Percentiles rank a stretch among this genome's conserved stretches.
These are phyloP conservation scores for Stomatorhinus walkeri DNA, from an alignment of 2,797 vertebrate genomes.

Conservation along the genomic window DNA sequence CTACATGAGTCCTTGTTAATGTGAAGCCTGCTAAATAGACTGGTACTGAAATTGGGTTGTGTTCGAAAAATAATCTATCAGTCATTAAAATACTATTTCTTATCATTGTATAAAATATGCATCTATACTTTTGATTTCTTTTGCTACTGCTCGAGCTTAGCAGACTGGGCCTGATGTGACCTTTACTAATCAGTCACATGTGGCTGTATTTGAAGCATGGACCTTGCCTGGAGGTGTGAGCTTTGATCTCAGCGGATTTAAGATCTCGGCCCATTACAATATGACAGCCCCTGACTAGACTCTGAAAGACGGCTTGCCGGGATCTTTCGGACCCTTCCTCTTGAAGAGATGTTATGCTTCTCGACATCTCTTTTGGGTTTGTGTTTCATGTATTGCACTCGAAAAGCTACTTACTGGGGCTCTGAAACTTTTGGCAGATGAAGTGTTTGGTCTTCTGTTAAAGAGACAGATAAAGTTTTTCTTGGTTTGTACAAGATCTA, in stretches of 20 bases:
- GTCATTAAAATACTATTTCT: background rate
- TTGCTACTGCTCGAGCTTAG: background rate
- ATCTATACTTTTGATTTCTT: background rate
- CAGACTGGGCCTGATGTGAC: background rate
- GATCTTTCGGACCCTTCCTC: background rate
- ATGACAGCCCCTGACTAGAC: background rate
- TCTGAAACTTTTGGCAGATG: background rate
- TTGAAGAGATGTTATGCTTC: background rate
- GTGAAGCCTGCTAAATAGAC: background rate
- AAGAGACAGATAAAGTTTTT: background rate
- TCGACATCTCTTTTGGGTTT: background rate
- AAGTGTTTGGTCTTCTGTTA: background rate
- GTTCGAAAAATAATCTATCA: background rate
- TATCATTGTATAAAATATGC: background rate
- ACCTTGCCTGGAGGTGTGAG: background rate
- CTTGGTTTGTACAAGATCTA: background rate
- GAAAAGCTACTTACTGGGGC: background rate
- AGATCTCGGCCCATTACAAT: background rate
- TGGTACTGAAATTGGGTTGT: background rate
- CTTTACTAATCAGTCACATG: constrained; percentile 20
- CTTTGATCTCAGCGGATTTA: constrained; percentile 20
- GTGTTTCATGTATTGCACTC: background rate
- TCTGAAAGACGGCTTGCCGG: background rate
- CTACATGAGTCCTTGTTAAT: background rate
- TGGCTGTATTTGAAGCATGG: constrained; percentile 14